Evolutionary conservation across 2,888 invertebrate species (phyloP).

Genomic region (Halictus quadricinctus): DNA sequence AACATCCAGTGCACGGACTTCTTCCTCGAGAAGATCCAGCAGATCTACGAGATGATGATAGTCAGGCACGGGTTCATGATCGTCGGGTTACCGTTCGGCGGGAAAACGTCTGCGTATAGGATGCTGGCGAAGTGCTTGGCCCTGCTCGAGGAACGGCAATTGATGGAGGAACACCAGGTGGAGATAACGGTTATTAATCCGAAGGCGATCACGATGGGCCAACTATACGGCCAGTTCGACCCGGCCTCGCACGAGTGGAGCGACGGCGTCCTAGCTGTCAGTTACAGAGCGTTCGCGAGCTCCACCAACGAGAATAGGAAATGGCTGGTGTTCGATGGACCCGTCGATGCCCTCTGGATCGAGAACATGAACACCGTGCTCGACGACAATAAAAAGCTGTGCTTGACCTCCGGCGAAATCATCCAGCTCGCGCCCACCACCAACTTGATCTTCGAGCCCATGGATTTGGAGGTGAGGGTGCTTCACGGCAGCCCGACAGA

Average conservation of each 20-base stretch:
- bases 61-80: slow-evolving; percentile 97
- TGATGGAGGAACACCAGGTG: slow-evolving; percentile 90
- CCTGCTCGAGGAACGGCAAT: slow-evolving; percentile 89
- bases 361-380: slow-evolving; percentile 98
- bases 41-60: slow-evolving; percentile 97
- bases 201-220: slow-evolving; percentile 97
- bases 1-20: slow-evolving; percentile 93
- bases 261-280: slow-evolving; percentile 93
- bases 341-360: slow-evolving; percentile 98
- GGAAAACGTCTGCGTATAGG: slow-evolving; percentile 93
- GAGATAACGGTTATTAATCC: slow-evolving; percentile 95
- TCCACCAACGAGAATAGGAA: slow-evolving; percentile 88
- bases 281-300: slow-evolving; percentile 90
- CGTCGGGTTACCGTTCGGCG: slow-evolving; percentile 95
- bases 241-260: slow-evolving; percentile 97
- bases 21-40: slow-evolving; percentile 94
- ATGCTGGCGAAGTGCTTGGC: slow-evolving; percentile 91
- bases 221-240: slow-evolving; percentile 98
- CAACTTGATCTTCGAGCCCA: slow-evolving; percentile 96
- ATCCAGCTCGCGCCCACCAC: slow-evolving; percentile 95
- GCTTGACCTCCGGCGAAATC: slow-evolving; percentile 98
- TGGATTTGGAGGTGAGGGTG: slow-evolving; percentile 90
- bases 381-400: slow-evolving; percentile 97
- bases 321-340: slow-evolving; percentile 98
- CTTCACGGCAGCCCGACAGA: background rate